phyloP scores from a whole-genome alignment of 2,113 vertebrate genomes.

The Chloropsis cyanopogon region DNA sequence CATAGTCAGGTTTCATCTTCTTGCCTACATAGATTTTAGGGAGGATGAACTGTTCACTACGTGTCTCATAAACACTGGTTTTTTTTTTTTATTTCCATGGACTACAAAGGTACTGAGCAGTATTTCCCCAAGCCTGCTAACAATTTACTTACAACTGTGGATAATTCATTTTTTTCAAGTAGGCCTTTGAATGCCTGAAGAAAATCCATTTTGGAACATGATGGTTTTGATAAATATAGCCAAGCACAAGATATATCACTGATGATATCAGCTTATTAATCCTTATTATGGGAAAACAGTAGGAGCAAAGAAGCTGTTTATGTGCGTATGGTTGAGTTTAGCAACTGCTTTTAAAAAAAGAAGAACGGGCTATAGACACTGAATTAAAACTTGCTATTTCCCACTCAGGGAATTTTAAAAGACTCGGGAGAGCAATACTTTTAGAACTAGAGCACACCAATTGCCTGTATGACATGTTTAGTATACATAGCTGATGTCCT shows the following conservation, averaged over 20 bases:
- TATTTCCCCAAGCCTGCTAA: neutral
- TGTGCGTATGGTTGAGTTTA: neutral
- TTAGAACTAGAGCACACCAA: neutral
- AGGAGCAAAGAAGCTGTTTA: conserved; percentile 12
- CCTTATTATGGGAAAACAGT: neutral
- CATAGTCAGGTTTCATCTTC: neutral
- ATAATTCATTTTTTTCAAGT: conserved; percentile 6
- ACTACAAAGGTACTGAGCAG: neutral
- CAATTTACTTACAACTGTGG: neutral
- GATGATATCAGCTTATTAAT: conserved; percentile 46
- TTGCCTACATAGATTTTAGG: neutral
- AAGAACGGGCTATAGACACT: neutral
- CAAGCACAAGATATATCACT: conserved; percentile 25
- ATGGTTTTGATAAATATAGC: conserved; percentile 36
- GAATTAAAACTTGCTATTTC: neutral
- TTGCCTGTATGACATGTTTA: neutral
- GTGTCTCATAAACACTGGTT: rapidly evolving
- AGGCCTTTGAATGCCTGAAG: neutral
- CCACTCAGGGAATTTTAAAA: neutral
- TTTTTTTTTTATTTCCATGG: neutral
- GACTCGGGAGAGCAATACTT: neutral
- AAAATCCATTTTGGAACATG: conserved; percentile 23
- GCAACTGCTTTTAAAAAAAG: neutral
- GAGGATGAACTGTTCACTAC: neutral
- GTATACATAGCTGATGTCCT: neutral